Evolutionary conservation across 2,113 vertebrate genomes (phyloP), one percentile per base, ranked within the genome.

Genomic region (Heptranchias perlo): DNA sequence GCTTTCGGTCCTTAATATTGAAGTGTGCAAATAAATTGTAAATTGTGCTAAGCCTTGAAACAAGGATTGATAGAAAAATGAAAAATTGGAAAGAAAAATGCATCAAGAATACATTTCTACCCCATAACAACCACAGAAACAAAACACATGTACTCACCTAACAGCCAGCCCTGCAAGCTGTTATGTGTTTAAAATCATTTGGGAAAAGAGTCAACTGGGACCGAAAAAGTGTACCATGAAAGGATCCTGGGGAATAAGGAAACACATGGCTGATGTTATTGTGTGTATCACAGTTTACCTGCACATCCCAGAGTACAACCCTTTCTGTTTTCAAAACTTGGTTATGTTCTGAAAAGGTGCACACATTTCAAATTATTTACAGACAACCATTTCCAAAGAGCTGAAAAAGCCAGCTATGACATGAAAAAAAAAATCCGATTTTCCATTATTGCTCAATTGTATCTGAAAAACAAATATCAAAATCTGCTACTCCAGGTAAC

Each of bases 191-290:
- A 44, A 18, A 94, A 5, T 67, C 93, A 67, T 47, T 44, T 69
- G 93, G 93, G 93, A 94, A 94, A 94, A 67, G 8, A 67, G 23
- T 47, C 62, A 67, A 28, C 23, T 47, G 93, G 93, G 93, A 67
- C 21, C 18, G 62, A 58, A 67, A 94, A 94, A 67, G 61, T 47
- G 7, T 47, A 69, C 64, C 93, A 94, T 44, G 11, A 28, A 21
- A 25, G 21, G 47, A 52, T 87, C 84, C 39, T 52, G 89, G 93
- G 93, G 64, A 67, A 94, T 94, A 28, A 44, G 31, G 62, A 67
- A 67, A 65, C 65, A 14, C 64, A 67, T 67, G 93, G 7, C 62
- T 47, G 93, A 94, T 94, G 64, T 94, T 47, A 49, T 94, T 47
- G 64, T 47, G 39, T 25, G 62, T 10, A 47, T 44, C 35, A 39